Conservation (phyloP, 2,113 vertebrate species). For the Thunnus maccoyii region DNA sequence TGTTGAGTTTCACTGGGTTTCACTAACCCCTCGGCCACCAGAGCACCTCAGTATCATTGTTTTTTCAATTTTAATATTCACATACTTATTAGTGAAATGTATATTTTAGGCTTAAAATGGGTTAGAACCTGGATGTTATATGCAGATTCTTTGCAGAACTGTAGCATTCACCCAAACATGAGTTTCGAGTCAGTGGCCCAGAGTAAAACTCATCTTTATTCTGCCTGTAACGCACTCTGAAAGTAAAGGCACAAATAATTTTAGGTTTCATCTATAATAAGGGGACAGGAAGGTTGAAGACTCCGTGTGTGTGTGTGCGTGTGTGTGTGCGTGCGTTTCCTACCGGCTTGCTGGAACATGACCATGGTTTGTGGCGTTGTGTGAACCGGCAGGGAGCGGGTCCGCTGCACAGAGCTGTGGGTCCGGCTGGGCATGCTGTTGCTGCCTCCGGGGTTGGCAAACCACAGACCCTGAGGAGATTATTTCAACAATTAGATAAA, state of each 20-base stretch:
- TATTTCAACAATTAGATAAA: not conserved
- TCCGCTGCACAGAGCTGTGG: conserved; percentile 98
- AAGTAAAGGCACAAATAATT: not conserved
- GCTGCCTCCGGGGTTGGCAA: conserved; percentile 97
- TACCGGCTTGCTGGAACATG: conserved; percentile 96
- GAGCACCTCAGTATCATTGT: too few species aligned
- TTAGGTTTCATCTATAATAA: not conserved
- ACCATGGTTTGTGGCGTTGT: conserved; percentile 95
- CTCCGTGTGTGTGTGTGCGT: not conserved
- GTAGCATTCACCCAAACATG: too few species aligned
- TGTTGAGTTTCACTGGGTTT: too few species aligned
- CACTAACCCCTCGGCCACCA: too few species aligned
- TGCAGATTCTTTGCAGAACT: too few species aligned
- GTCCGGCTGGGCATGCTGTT: conserved; percentile 98
- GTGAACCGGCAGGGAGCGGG: conserved; percentile 96
- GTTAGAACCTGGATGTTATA: too few species aligned
- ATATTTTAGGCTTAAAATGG: too few species aligned
- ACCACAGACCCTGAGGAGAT: conserved; percentile 93
- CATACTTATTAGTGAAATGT: too few species aligned
- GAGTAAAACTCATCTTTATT: too few species aligned
- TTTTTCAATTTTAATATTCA: too few species aligned
- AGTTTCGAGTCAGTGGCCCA: too few species aligned
- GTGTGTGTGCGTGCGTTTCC: conserved; percentile 29
- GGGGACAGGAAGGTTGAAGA: not conserved
- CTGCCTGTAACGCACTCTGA: too few species aligned